A percentile compares a stretch with the other conserved stretches of the same genome.
Evolutionary conservation across 2,888 invertebrate species (phyloP).

Genomic region (Cheilosia variabilis): DNA sequence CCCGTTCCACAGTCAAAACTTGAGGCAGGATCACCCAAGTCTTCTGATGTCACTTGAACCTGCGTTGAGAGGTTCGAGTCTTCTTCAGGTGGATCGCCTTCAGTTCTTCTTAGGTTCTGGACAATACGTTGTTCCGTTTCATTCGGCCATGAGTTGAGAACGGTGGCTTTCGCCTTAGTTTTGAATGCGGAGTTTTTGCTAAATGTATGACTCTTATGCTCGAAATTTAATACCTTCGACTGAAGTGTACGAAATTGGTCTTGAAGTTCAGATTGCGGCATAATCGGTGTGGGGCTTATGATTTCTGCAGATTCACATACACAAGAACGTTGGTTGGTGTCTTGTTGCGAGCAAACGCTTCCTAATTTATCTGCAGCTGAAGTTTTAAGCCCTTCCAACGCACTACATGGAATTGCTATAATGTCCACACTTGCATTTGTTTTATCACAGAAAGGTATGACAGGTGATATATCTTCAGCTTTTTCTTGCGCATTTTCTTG

Average conservation of each 20-base stretch:
- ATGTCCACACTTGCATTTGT: neutral
- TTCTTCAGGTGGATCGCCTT: slow-evolving; percentile 25
- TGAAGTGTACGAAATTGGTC: neutral
- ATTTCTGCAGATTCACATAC: neutral
- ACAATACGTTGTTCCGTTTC: neutral
- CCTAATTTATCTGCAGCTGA: neutral
- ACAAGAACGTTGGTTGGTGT: neutral
- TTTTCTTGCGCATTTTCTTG: neutral
- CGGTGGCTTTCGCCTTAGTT: neutral
- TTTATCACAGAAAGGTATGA: neutral
- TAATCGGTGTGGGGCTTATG: neutral
- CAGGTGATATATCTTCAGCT: neutral
- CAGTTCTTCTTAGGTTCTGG: slow-evolving; percentile 21
- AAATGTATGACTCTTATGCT: neutral
- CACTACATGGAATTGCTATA: neutral
- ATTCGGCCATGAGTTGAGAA: neutral
- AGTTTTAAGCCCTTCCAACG: neutral
- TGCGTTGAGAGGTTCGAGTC: slow-evolving; percentile 50
- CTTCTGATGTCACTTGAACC: slow-evolving; percentile 34
- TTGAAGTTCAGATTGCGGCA: neutral
- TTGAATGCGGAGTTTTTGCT: neutral
- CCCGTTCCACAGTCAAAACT: slow-evolving; percentile 19
- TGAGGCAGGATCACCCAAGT: slow-evolving; percentile 21
- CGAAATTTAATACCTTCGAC: neutral
- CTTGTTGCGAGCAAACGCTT: neutral